Percentiles rank a stretch among this genome's conserved stretches.
phyloP scores from a whole-genome alignment of 1,140 invertebrate species.

The Tetramorium parvispinum region DNA sequence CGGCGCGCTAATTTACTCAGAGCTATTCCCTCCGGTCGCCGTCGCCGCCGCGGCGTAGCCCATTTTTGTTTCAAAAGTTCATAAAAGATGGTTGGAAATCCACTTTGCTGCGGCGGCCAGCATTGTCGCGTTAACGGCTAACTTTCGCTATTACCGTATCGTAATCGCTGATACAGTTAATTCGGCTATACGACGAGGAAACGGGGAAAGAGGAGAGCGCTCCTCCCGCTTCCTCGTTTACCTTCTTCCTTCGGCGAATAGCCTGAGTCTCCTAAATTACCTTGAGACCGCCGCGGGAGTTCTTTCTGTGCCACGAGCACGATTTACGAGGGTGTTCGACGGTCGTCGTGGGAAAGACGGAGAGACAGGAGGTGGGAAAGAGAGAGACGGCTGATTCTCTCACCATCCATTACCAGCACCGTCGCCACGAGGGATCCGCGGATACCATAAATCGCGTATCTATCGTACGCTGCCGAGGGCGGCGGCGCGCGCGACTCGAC shows the following conservation, averaged over 20 bases:
- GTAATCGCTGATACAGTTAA: constrained; percentile 40
- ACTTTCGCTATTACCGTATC: constrained; percentile 50
- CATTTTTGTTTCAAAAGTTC: constrained; percentile 39
- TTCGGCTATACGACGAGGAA: not conserved
- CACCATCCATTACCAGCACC: constrained; percentile 35
- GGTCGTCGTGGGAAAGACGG: not conserved
- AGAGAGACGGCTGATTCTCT: constrained; percentile 33
- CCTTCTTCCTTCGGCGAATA: constrained; percentile 1
- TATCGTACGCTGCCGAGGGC: constrained; percentile 17
- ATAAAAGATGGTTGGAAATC: constrained; percentile 30
- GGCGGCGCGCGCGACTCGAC: constrained; percentile 11
- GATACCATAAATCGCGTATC: constrained; percentile 46
- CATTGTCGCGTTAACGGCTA: constrained; percentile 30
- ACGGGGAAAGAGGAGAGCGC: not conserved
- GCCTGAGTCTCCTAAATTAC: constrained; percentile 38
- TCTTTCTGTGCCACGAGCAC: constrained; percentile 33
- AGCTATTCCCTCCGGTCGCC: constrained; percentile 1
- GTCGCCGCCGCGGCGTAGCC: not conserved
- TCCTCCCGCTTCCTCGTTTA: not conserved
- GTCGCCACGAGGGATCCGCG: constrained; percentile 49
- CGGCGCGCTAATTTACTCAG: constrained; percentile 37
- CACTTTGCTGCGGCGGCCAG: not conserved
- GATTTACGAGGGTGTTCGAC: constrained; percentile 33
- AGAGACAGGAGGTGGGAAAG: not conserved
- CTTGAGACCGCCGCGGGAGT: constrained; percentile 29